Base-by-base conservation (phyloP, 2,888 invertebrate genomes). In the Orthonevra nobilis region DNA sequence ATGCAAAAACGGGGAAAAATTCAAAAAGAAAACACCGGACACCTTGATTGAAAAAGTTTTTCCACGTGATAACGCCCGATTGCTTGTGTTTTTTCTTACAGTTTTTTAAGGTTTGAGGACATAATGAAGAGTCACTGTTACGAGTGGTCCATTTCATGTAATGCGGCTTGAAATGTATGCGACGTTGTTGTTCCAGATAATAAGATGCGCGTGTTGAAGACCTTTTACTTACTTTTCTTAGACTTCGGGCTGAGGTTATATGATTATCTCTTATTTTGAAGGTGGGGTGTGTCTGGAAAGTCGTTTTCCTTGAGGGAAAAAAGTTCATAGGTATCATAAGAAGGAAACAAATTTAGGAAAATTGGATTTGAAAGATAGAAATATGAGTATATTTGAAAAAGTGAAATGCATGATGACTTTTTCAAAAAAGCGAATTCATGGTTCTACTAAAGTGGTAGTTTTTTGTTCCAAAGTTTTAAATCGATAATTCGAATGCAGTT, bases 41-140 rank as follows among this genome's bases (percentile, higher is more conserved):
- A 54, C 15, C 46, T 15, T 75, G 69, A 75, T 75, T 69, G 69
- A 75, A 69, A 75, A 75, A 75, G 69, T 75, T 63, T 75, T n/a
- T 69, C 26, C 12, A 19, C 9, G 38, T 26, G 60, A 66, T 74
- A 44, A 66, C 50, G 60, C 20, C 46, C 46, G 68, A 68, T 68
- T 56, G 60, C 23, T 61, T 54, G 44, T 12, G 26, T 19, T 36
- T 32, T 26, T 26, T 15, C 23, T 61, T 54, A 38, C n/a, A 19
- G 14, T 36, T 32, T 26, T 26, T 15, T 46, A 26, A 28, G 36
- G 23, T 12, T 44, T 48, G 15, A 4, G 20, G 30, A 64, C 44
- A 66, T 54, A 66, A n/a, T n/a, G n/a, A 66, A 23, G 42, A 50
- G 32, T 60, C 66, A 52, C 52, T 70, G 61, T 63, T 61, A 23